phyloP scores from a whole-genome alignment of 2,113 vertebrate species.

The Ariopsis seemanni region DNA sequence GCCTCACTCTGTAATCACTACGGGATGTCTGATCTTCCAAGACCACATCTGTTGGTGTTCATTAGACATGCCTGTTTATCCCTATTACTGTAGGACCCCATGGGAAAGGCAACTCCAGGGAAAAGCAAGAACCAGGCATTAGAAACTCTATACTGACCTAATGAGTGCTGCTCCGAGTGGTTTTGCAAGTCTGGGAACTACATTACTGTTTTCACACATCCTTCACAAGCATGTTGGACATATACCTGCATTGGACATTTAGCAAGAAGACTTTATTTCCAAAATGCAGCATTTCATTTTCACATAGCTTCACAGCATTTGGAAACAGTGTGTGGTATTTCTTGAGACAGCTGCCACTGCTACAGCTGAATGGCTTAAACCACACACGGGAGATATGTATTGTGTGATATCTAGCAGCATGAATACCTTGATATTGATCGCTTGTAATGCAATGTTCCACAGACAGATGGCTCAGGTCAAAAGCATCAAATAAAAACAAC shows the following conservation, averaged over 20 bases:
- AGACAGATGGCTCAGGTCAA: conserved; percentile 70
- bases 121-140: conserved; percentile 37
- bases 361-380: conserved; percentile 41
- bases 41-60: conserved; percentile 73
- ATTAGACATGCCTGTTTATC: conserved; percentile 71
- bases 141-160: conserved; percentile 58
- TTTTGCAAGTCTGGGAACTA: conserved; percentile 67
- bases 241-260: conserved; percentile 50
- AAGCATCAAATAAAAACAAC: conserved; percentile 60
- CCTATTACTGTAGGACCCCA: conserved; percentile 61
- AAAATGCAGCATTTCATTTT: conserved; percentile 2
- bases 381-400: conserved; percentile 68
- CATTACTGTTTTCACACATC: conserved; percentile 54
- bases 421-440: conserved; percentile 51
- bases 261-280: conserved; percentile 4
- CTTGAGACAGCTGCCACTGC: conserved; percentile 65
- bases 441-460: conserved; percentile 59
- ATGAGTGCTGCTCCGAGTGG: conserved; percentile 62
- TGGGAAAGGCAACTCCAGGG: conserved; percentile 64
- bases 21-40: conserved; percentile 65
- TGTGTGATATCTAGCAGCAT: conserved; percentile 52
- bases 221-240: conserved; percentile 42
- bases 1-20: conserved; percentile 69
- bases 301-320: conserved; percentile 32
- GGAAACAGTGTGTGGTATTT: conserved; percentile 32